Conservation (phyloP, 2,888 invertebrate genomes). For the Temnothorax ravouxi region DNA sequence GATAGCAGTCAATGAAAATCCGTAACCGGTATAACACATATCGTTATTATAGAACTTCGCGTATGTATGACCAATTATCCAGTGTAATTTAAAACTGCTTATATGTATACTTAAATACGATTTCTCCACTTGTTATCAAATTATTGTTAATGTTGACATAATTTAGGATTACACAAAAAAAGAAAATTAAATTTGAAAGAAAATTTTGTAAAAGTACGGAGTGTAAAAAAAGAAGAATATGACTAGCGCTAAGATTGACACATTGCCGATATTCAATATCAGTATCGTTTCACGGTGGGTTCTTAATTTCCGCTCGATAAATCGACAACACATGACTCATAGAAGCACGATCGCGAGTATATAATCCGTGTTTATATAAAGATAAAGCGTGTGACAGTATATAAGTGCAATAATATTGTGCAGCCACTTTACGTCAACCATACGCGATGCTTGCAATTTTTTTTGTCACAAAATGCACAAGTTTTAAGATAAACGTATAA, state of each 20-base stretch:
- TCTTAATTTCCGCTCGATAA: slow-evolving; percentile 76
- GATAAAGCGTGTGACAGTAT: slow-evolving; percentile 8
- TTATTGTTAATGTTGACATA: background rate
- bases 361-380: slow-evolving; percentile 25
- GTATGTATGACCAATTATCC: background rate
- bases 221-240: background rate
- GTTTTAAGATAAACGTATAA: background rate
- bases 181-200: slow-evolving; percentile 17
- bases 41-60: background rate
- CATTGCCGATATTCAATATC: slow-evolving; percentile 68
- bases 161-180: slow-evolving; percentile 35
- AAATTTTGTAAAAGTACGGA: background rate
- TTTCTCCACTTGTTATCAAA: background rate
- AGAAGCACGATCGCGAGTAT: slow-evolving; percentile 23
- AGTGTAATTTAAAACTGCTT: background rate
- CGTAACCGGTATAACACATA: slow-evolving; percentile 2
- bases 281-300: slow-evolving; percentile 20
- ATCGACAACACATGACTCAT: slow-evolving; percentile 66
- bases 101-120: background rate
- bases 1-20: slow-evolving; percentile 19
- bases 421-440: background rate
- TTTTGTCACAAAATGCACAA: background rate
- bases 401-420: background rate
- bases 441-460: background rate
- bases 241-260: slow-evolving; percentile 41